phyloP scores from a whole-genome alignment of 2,113 vertebrate genomes.

The Odobenus rosmarus region DNA sequence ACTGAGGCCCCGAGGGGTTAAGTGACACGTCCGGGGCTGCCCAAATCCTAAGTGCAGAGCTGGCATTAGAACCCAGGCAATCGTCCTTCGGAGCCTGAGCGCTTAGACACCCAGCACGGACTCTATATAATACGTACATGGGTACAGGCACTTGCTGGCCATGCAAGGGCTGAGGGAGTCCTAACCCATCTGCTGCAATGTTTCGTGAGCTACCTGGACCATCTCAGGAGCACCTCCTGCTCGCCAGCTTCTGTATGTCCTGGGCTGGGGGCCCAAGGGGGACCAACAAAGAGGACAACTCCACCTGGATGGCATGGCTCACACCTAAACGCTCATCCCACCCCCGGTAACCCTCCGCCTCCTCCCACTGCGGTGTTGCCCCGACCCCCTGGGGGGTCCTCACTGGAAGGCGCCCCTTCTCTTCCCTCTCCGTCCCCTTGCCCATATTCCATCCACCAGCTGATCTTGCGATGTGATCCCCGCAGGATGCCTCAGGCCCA shows the following conservation, averaged over 20 bases:
- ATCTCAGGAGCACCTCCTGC: neutral
- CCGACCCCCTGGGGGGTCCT: neutral
- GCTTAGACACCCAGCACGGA: neutral
- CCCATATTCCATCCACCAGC: neutral
- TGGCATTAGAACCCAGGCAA: neutral
- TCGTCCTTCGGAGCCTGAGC: neutral
- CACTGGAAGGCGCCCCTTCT: accelerated
- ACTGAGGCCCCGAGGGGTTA: neutral
- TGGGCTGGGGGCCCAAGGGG: neutral
- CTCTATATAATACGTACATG: accelerated
- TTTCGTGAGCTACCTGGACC: neutral
- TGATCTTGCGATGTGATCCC: neutral
- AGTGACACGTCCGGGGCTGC: neutral
- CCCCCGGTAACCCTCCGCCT: too few relatives aligned
- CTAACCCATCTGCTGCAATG: accelerated
- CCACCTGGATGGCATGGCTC: neutral
- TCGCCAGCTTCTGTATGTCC: accelerated
- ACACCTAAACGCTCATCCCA: neutral
- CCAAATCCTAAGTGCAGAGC: neutral
- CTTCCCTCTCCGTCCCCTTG: too few relatives aligned
- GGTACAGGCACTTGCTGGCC: neutral
- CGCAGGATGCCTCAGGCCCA: accelerated
- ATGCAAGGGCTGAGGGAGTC: neutral
- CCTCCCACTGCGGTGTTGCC: neutral
- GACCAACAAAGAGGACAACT: neutral